Evolutionary conservation across 2,113 vertebrate genomes (phyloP).

Genomic region (Hydrochoerus hydrochaeris): DNA sequence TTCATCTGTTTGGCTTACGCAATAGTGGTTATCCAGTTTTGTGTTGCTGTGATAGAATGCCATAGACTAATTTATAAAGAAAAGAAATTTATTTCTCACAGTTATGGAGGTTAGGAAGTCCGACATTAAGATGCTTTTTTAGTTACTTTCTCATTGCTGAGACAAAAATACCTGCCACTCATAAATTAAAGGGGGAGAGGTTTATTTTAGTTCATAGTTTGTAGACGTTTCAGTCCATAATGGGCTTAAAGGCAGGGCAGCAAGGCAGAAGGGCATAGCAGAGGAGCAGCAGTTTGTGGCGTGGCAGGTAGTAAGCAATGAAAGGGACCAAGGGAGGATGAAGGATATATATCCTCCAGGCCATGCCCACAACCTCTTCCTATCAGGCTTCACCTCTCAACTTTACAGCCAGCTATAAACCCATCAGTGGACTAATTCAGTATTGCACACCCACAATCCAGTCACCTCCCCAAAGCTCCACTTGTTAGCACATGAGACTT

Average conservation of each 20-base stretch:
- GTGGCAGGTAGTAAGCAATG: not conserved
- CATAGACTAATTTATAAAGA: not conserved
- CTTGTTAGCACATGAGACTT: not conserved
- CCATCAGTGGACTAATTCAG: not conserved
- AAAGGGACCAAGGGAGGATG: not conserved
- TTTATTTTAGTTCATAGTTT: not conserved
- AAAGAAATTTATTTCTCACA: not conserved
- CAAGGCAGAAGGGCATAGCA: not conserved
- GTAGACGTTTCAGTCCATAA: not conserved
- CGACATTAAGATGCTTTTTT: not conserved
- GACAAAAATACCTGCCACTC: not conserved
- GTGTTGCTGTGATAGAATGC: not conserved
- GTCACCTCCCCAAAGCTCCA: not conserved
- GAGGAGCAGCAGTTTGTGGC: not conserved
- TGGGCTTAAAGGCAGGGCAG: not conserved
- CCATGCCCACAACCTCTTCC: not conserved
- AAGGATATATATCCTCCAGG: not conserved
- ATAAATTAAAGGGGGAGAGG: not conserved
- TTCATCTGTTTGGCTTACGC: not conserved
- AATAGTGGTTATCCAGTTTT: too few species aligned
- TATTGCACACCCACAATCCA: not conserved
- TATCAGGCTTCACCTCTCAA: not conserved
- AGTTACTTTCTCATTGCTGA: not conserved
- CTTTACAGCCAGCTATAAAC: not conserved
- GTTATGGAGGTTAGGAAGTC: not conserved